phyloP scores from a whole-genome alignment of 2,797 vertebrate species.

The Acanthurus lineatus region DNA sequence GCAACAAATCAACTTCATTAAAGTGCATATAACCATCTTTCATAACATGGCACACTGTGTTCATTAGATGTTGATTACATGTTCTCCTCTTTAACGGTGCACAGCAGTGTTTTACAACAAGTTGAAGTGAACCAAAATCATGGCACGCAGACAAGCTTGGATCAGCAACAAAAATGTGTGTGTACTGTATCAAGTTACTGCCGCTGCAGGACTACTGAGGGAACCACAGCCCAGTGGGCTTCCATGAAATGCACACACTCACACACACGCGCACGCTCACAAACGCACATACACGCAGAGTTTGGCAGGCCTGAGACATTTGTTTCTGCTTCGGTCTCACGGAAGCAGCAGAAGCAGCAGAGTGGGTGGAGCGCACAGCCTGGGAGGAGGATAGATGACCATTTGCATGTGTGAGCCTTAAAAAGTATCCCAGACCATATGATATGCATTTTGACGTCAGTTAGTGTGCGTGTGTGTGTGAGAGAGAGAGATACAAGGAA shows the following conservation, averaged over 20 bases:
- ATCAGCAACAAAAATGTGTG: conserved; percentile 84
- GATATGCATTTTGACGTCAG: conserved; percentile 60
- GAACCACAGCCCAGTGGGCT: conserved; percentile 77
- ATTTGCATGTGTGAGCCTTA: conserved; percentile 60
- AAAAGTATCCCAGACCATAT: conserved; percentile 53
- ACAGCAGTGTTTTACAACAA: conserved; percentile 77
- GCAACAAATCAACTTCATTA: conserved; percentile 49
- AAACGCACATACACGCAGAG: conserved; percentile 44
- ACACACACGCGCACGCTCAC: conserved; percentile 26
- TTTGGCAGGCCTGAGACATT: conserved; percentile 70
- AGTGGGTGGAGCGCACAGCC: conserved; percentile 58
- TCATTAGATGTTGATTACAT: conserved; percentile 72
- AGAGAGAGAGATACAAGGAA: conserved; percentile 32
- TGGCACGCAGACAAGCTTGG: conserved; percentile 79
- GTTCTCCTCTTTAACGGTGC: conserved; percentile 65
- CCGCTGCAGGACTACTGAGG: conserved; percentile 76
- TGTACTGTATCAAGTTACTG: conserved; percentile 80
- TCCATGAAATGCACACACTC: conserved; percentile 58
- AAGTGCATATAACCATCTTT: conserved; percentile 38
- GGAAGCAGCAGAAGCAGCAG: conserved; percentile 71
- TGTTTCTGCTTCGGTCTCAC: conserved; percentile 78
- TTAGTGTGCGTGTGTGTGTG: background rate
- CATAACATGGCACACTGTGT: conserved; percentile 51
- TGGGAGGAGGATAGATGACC: conserved; percentile 50
- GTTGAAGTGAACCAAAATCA: conserved; percentile 71